Base-by-base conservation (phyloP, 2,797 vertebrate species). In the Ambastaia sidthimunki region DNA sequence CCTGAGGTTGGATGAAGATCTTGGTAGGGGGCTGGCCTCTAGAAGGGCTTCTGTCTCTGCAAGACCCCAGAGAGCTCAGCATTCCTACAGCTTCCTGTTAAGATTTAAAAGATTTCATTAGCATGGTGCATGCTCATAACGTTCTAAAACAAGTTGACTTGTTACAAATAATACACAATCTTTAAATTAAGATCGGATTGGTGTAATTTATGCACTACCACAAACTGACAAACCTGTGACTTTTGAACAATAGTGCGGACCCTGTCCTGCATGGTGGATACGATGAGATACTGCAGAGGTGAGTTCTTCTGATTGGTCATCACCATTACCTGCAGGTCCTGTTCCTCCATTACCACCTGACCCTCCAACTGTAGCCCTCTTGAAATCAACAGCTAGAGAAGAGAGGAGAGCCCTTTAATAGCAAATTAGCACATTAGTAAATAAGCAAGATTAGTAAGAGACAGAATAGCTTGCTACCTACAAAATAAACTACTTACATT, bases 341-440 rank as follows among this genome's bases (percentile, higher is more conserved):
- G 94, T 83, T 97, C 95, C 34, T 95, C 94, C 80, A 92, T 95
- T 81, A 94, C 93, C 76, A 96, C 88, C 84, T 95, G 95, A 1
- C 96, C 95, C 83, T 94, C 95, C 21, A 94, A 92, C 54, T 92
- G 94, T 11, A 95, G 86, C 41, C 95, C 95, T 54, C 93, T 94
- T 34, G 95, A 95, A 89, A 95, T 92, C 79, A 97, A 89, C 23
- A 83, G 86, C 97, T 98, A 81, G 10, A 70, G 72, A 85, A 78
- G 37, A 7, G 3, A 55, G 62, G 63, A 79, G 7, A 82, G 83
- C 4, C n/a, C 41, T 74, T 15, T 11, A 34, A 15, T 41, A 4
- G n/a, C 3, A 44, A 7, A 47, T 28, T 28, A 28, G 28, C 28
- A 28, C 12, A 21, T 60, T 41, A n/a, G 13, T 9, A 71, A 52